Evolutionary conservation across 2,113 vertebrate genomes (phyloP).

Genomic region (Gracilinanus agilis): DNA sequence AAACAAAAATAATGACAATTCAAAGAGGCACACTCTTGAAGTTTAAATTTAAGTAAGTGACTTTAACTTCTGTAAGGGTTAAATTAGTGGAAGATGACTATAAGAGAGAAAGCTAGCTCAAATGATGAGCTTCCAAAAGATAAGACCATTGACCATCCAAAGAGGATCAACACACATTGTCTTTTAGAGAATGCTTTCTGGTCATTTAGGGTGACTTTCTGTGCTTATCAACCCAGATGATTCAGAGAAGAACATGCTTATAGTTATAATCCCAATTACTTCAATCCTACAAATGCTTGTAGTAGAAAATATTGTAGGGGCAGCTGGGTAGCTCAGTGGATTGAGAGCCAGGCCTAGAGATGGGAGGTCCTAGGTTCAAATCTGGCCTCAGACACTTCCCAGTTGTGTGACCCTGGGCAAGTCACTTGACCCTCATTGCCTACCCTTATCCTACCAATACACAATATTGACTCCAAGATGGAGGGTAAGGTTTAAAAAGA

Average conservation of each 20-base stretch:
- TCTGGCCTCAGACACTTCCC: too few relatives aligned
- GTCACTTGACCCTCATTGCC: too few relatives aligned
- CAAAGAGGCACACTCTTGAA: neutral
- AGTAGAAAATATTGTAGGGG: neutral
- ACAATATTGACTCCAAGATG: too few relatives aligned
- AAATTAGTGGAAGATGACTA: conserved; percentile 15
- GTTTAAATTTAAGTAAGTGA: conserved; percentile 40
- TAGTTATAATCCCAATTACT: neutral
- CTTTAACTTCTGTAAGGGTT: conserved; percentile 32
- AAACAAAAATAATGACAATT: neutral
- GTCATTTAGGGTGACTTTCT: neutral
- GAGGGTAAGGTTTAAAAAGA: too few relatives aligned
- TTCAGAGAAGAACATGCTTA: neutral
- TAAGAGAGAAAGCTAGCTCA: conserved; percentile 33
- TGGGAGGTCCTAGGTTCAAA: too few relatives aligned
- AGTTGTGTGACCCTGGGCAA: too few relatives aligned
- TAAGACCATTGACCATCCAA: neutral
- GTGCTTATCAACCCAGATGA: neutral
- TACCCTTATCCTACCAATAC: too few relatives aligned
- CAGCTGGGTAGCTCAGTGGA: too few relatives aligned
- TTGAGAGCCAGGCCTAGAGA: too few relatives aligned
- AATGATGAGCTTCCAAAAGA: conserved; percentile 40
- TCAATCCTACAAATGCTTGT: neutral
- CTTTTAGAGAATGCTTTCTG: neutral
- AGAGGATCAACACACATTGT: neutral